A percentile compares a stretch with the other conserved stretches of the same genome.
These are phyloP conservation scores for Xylocopa sonorina DNA, from an alignment of 1,140 invertebrate genomes.

Conservation along the genomic window DNA sequence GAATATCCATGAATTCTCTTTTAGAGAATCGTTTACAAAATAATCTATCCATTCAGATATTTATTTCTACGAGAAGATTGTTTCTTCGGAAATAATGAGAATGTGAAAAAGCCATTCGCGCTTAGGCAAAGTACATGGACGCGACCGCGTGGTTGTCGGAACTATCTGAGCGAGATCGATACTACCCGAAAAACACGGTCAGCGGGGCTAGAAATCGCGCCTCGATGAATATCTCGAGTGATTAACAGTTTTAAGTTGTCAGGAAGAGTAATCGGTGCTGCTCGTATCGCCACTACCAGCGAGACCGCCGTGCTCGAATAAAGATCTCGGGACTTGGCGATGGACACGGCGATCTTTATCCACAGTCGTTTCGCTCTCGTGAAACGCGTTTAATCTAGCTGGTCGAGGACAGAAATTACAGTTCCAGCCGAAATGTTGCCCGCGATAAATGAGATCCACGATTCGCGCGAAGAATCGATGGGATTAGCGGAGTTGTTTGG, in stretches of 20 bases:
- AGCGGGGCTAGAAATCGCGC: neutral
- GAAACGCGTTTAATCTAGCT: neutral
- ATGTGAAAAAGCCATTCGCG: too few species aligned
- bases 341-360: neutral
- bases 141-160: neutral
- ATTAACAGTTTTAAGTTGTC: constrained; percentile 47
- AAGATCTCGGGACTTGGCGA: neutral
- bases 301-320: neutral
- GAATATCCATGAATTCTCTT: too few species aligned
- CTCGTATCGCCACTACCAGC: constrained; percentile 3
- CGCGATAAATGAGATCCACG: neutral
- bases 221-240: constrained; percentile 38
- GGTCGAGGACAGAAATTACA: neutral
- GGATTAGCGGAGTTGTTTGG: too few species aligned
- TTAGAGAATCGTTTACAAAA: too few species aligned
- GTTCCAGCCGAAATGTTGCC: neutral
- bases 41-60: too few species aligned
- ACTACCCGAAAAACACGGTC: neutral
- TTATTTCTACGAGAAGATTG: too few species aligned
- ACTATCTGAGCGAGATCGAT: neutral
- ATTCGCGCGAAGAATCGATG: neutral
- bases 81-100: too few species aligned
- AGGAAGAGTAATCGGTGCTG: constrained; percentile 37
- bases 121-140: too few species aligned
- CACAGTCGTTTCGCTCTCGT: neutral